A percentile compares a stretch with the other conserved stretches of the same genome.
Conservation (phyloP, 2,888 invertebrate species). For the Zhuqinia jingwanae region DNA sequence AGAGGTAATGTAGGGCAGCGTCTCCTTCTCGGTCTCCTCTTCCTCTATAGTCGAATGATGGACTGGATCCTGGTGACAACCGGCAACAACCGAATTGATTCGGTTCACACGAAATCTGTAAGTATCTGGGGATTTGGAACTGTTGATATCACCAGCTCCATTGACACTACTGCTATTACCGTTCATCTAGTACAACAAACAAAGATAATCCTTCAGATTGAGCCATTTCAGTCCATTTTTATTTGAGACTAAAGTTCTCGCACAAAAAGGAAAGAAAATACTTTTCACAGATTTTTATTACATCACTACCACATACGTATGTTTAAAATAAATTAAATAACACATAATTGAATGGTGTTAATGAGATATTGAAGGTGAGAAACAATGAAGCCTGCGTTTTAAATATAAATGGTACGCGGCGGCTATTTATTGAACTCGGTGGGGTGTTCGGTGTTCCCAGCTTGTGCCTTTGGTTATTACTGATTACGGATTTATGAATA, state of each 20-base stretch:
- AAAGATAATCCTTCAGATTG: not conserved
- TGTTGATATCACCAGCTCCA: constrained; percentile 17
- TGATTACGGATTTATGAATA: constrained; percentile 14
- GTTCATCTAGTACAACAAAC: constrained; percentile 38
- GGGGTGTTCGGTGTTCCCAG: not conserved
- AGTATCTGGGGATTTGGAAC: constrained; percentile 43
- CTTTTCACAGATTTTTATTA: constrained; percentile 16
- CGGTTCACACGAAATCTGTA: constrained; percentile 78
- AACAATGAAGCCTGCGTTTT: not conserved
- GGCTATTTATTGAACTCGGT: not conserved
- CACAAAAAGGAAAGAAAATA: not conserved
- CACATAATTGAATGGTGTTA: constrained; percentile 2
- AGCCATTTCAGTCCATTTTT: not conserved
- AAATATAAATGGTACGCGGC: not conserved
- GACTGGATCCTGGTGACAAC: constrained; percentile 68
- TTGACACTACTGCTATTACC: constrained; percentile 6
- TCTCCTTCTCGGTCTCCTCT: constrained; percentile 17
- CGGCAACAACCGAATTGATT: constrained; percentile 75
- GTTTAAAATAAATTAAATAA: not conserved
- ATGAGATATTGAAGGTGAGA: constrained; percentile 27
- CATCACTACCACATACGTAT: not conserved
- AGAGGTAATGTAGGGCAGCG: constrained; percentile 52
- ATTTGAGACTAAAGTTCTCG: not conserved
- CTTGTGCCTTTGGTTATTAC: constrained; percentile 38
- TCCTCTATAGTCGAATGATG: constrained; percentile 6